These are phyloP conservation scores for Apamea anceps DNA, from an alignment of 2,888 invertebrate genomes.

Conservation along the genomic window DNA sequence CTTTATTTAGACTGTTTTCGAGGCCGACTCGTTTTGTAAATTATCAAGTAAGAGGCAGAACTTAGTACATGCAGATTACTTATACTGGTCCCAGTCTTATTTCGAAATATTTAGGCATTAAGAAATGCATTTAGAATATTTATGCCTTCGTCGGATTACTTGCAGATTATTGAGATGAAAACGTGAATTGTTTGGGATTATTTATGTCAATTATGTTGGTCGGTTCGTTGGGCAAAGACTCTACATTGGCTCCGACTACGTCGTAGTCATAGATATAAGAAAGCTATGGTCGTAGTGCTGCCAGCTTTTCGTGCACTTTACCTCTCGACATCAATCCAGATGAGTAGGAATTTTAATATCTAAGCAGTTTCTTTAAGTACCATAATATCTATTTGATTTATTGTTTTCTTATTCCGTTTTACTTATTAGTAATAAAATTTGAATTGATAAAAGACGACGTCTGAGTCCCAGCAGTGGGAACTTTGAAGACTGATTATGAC, in stretches of 20 bases:
- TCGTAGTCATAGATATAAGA: not conserved
- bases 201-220: not conserved
- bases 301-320: not conserved
- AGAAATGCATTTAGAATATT: slow-evolving; percentile 39
- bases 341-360: not conserved
- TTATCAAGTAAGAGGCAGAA: slow-evolving; percentile 58
- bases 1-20: slow-evolving; percentile 53
- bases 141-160: slow-evolving; percentile 14
- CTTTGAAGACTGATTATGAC: not conserved
- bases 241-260: not conserved
- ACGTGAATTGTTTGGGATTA: slow-evolving; percentile 25
- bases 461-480: not conserved
- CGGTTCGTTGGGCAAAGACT: not conserved
- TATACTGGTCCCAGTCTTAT: slow-evolving; percentile 46
- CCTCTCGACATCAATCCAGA: not conserved
- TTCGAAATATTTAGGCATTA: slow-evolving; percentile 38
- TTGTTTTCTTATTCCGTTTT: not conserved
- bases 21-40: slow-evolving; percentile 52
- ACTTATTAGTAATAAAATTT: not conserved
- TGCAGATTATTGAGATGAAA: slow-evolving; percentile 35
- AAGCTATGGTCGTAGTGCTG: not conserved
- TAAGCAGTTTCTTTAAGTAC: not conserved
- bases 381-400: no score
- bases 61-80: slow-evolving; percentile 47
- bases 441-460: not conserved